phyloP scores from a whole-genome alignment of 2,797 vertebrate species.

The Cirrhinus molitorella region DNA sequence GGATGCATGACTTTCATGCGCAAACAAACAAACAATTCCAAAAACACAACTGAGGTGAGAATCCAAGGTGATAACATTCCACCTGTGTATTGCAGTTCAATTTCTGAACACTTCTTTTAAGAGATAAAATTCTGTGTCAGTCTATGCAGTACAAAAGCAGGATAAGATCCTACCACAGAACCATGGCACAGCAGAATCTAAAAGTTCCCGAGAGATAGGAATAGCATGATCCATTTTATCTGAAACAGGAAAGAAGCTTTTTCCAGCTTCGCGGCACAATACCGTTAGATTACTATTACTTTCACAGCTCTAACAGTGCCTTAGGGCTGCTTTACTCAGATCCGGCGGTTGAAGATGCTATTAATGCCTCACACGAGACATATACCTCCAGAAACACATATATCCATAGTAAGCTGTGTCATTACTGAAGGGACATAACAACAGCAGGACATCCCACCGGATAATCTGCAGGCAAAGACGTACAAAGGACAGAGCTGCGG shows the following conservation, averaged over 20 bases:
- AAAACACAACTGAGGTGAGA: neutral
- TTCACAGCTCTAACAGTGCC: slow-evolving; percentile 53
- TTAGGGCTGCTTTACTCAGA: slow-evolving; percentile 55
- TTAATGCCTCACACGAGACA: slow-evolving; percentile 56
- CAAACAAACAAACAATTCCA: neutral
- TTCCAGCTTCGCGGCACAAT: slow-evolving; percentile 50
- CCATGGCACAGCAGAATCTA: slow-evolving; percentile 51
- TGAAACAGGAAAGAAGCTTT: slow-evolving; percentile 64
- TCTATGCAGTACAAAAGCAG: slow-evolving; percentile 50
- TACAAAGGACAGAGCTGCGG: slow-evolving; percentile 66
- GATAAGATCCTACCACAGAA: slow-evolving; percentile 52
- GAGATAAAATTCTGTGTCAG: slow-evolving; percentile 42
- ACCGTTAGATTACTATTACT: slow-evolving; percentile 61
- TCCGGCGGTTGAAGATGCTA: slow-evolving; percentile 53
- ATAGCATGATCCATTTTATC: slow-evolving; percentile 55
- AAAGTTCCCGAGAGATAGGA: slow-evolving; percentile 50
- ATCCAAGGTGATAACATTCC: neutral
- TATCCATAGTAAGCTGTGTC: slow-evolving; percentile 48
- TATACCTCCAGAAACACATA: slow-evolving; percentile 49
- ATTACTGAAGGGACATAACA: slow-evolving; percentile 52
- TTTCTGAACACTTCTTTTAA: slow-evolving; percentile 29
- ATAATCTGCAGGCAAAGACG: slow-evolving; percentile 72
- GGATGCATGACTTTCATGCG: neutral
- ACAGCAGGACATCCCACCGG: neutral
- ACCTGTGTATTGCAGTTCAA: neutral